Percentiles rank a stretch among this genome's conserved stretches.
Evolutionary conservation across 2,888 invertebrate species (phyloP).

Genomic region (Melanophora roralis): DNA sequence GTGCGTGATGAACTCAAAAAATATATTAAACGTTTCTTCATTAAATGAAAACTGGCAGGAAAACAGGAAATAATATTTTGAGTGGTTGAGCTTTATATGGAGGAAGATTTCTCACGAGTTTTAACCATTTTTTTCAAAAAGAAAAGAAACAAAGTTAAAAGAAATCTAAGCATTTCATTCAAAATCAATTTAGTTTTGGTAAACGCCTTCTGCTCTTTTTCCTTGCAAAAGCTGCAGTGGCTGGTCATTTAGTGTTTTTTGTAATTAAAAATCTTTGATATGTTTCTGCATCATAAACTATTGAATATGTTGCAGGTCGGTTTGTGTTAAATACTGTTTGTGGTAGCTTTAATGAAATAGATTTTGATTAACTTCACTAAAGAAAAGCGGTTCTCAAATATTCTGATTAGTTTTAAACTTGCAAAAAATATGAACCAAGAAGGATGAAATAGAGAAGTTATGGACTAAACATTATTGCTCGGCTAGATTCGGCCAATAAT

Average conservation of each 20-base stretch:
- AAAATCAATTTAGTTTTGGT: conserved; percentile 58
- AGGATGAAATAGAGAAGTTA: too few relatives aligned
- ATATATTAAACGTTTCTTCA: conserved; percentile 2
- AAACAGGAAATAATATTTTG: conserved; percentile 44
- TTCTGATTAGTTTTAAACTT: too few relatives aligned
- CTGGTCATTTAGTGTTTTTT: conserved; percentile 49
- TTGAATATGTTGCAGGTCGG: neutral
- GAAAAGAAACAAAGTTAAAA: too few relatives aligned
- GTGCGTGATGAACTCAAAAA: conserved; percentile 50
- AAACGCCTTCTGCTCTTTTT: conserved; percentile 42
- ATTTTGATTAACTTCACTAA: conserved; percentile 2
- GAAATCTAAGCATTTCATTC: conserved; percentile 29
- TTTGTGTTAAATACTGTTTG: neutral
- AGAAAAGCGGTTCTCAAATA: neutral
- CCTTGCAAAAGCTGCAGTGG: neutral
- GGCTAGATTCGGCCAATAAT: too few relatives aligned
- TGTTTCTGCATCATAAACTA: conserved; percentile 28
- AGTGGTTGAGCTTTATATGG: neutral
- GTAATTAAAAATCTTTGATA: conserved; percentile 46
- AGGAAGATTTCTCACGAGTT: conserved; percentile 46
- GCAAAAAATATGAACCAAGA: too few relatives aligned
- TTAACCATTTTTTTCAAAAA: neutral
- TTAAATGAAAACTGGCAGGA: neutral
- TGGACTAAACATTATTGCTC: too few relatives aligned
- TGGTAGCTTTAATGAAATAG: neutral